Evolutionary conservation across 2,797 vertebrate species (phyloP).

Genomic region (Leptoclinus maculatus): DNA sequence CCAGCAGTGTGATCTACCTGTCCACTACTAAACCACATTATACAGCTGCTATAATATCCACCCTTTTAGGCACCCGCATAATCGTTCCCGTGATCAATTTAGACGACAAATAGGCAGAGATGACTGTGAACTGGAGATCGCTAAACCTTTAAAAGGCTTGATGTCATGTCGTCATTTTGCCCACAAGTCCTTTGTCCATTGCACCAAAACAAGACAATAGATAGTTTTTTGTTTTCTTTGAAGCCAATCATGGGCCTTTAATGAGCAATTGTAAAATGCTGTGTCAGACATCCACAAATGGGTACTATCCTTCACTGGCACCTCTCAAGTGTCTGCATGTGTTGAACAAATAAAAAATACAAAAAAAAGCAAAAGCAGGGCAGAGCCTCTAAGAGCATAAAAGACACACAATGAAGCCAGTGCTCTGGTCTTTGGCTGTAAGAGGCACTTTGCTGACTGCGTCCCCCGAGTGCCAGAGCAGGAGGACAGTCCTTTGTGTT

Average conservation of each 20-base stretch:
- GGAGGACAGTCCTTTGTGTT: conserved; percentile 81
- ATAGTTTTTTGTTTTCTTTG: conserved; percentile 42
- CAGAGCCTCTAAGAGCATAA: conserved; percentile 65
- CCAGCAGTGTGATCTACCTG: conserved; percentile 44
- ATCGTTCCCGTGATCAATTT: conserved; percentile 70
- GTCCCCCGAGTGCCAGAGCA: conserved; percentile 77
- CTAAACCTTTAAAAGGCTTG: conserved; percentile 58
- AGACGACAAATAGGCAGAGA: conserved; percentile 59
- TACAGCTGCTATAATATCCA: conserved; percentile 53
- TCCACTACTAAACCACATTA: conserved; percentile 55
- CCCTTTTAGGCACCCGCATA: conserved; percentile 57
- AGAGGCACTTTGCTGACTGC: conserved; percentile 85
- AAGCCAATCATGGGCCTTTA: conserved; percentile 64
- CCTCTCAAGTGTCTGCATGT: conserved; percentile 61
- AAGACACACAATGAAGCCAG: conserved; percentile 74
- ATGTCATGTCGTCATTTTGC: conserved; percentile 51
- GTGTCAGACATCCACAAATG: conserved; percentile 72
- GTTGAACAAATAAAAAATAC: conserved; percentile 45
- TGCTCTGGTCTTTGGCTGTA: conserved; percentile 69
- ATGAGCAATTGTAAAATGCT: conserved; percentile 73
- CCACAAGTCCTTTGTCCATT: conserved; percentile 50
- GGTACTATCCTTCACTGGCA: conserved; percentile 64
- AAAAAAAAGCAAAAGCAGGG: conserved; percentile 48
- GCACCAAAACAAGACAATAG: conserved; percentile 52
- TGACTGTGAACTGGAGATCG: conserved; percentile 54